phyloP scores from a whole-genome alignment of 2,888 invertebrate species.

The Tetheella fluctuosa region DNA sequence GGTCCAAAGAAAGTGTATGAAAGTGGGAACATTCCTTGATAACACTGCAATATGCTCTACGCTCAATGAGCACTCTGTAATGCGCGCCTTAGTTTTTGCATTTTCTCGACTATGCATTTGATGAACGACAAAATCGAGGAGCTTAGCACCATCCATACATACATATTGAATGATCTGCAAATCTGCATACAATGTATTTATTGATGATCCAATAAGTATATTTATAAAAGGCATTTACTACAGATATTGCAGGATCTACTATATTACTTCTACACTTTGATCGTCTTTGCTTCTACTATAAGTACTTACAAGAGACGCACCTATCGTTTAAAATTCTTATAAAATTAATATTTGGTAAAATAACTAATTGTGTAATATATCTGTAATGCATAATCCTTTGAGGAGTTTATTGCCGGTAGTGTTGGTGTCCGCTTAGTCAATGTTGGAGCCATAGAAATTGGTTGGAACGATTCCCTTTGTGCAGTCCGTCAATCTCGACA shows the following conservation, averaged over 20 bases:
- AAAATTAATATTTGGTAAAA: no score
- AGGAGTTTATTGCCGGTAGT: conserved; percentile 47
- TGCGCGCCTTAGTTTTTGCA: conserved; percentile 24
- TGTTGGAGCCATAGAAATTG: no score
- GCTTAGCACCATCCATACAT: not conserved
- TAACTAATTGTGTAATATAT: not conserved
- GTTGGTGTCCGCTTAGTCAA: conserved; percentile 56
- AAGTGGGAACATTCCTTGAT: conserved; percentile 76
- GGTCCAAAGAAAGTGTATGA: conserved; percentile 73
- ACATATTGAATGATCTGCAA: not conserved
- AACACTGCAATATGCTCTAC: conserved; percentile 50
- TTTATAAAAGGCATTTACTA: no score
- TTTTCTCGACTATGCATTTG: conserved; percentile 35
- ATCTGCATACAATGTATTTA: not conserved
- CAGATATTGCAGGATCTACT: no score
- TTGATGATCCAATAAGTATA: not conserved
- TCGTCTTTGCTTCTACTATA: no score
- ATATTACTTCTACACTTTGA: no score
- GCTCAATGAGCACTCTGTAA: conserved; percentile 49
- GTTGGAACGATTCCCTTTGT: conserved; percentile 57
- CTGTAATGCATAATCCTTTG: conserved; percentile 37
- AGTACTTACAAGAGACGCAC: no score
- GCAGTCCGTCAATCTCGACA: conserved; percentile 50
- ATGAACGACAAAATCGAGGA: not conserved
- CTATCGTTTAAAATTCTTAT: no score